phyloP scores from a whole-genome alignment of 2,888 invertebrate genomes.

The Euclidia mi region DNA sequence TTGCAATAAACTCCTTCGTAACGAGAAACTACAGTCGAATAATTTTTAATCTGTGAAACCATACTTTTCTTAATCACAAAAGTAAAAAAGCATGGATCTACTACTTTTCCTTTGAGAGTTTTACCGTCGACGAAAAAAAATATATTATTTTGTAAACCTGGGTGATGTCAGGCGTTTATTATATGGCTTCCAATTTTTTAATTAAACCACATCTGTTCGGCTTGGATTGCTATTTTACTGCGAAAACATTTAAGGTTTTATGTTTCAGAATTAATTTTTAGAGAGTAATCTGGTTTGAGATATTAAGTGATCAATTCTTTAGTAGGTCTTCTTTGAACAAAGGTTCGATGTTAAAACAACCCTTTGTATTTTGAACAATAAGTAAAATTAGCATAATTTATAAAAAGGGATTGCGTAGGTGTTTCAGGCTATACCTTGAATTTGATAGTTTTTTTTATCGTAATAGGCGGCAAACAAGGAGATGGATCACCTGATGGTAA shows the following conservation, averaged over 20 bases:
- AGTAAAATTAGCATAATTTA: too few species aligned
- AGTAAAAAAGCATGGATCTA: constrained; percentile 35
- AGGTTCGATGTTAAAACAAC: not conserved
- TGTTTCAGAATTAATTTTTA: constrained; percentile 7
- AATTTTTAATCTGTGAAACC: constrained; percentile 49
- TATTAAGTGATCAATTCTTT: constrained; percentile 13
- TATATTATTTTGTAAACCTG: constrained; percentile 32
- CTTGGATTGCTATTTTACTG: constrained; percentile 40
- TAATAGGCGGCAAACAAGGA: too few species aligned
- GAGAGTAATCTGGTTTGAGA: constrained; percentile 10
- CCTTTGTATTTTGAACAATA: not conserved
- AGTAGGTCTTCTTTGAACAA: constrained; percentile 4
- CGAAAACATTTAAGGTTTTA: constrained; percentile 4
- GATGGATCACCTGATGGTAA: too few species aligned
- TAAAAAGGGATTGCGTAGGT: too few species aligned
- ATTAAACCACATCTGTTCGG: constrained; percentile 54
- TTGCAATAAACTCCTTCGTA: constrained; percentile 4
- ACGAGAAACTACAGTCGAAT: constrained; percentile 35
- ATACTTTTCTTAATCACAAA: constrained; percentile 43
- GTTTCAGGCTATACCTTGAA: too few species aligned
- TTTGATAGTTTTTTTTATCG: too few species aligned
- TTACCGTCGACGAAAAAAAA: constrained; percentile 32
- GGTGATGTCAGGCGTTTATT: constrained; percentile 31
- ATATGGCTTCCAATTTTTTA: constrained; percentile 49
- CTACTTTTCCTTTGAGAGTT: constrained; percentile 34